These are phyloP conservation scores for Hyaena hyaena DNA, from an alignment of 2,113 vertebrate species.

Conservation along the genomic window DNA sequence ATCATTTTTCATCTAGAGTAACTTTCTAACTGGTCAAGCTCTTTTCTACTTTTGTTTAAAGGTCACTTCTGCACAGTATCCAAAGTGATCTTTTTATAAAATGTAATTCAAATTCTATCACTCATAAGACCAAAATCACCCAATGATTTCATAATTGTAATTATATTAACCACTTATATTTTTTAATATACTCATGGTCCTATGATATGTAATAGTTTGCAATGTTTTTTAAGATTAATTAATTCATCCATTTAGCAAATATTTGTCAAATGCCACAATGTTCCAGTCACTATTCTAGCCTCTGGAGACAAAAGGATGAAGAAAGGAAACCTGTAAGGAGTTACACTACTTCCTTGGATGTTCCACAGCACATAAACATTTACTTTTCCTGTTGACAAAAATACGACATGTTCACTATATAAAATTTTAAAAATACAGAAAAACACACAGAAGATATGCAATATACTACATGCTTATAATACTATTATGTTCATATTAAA, in stretches of 20 bases:
- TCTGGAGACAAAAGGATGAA: not conserved
- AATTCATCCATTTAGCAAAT: not conserved
- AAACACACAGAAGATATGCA: not conserved
- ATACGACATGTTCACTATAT: not conserved
- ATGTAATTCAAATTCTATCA: not conserved
- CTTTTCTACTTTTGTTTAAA: not conserved
- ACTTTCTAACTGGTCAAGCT: not conserved
- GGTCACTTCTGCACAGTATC: not conserved
- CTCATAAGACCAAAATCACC: not conserved
- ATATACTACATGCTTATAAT: not conserved
- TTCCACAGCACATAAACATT: not conserved
- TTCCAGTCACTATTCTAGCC: not conserved
- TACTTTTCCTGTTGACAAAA: not conserved
- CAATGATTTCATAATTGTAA: not conserved
- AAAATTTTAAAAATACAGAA: conserved; percentile 17
- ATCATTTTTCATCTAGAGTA: not conserved
- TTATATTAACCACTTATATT: not conserved
- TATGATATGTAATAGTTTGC: not conserved
- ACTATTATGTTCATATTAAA: not conserved
- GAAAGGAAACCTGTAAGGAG: not conserved
- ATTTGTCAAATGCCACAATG: not conserved
- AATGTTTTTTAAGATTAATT: not conserved
- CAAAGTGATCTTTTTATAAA: not conserved
- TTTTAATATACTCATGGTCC: not conserved
- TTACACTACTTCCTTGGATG: not conserved